Conservation (phyloP, 2,113 vertebrate genomes). For the Peromyscus maniculatus region DNA sequence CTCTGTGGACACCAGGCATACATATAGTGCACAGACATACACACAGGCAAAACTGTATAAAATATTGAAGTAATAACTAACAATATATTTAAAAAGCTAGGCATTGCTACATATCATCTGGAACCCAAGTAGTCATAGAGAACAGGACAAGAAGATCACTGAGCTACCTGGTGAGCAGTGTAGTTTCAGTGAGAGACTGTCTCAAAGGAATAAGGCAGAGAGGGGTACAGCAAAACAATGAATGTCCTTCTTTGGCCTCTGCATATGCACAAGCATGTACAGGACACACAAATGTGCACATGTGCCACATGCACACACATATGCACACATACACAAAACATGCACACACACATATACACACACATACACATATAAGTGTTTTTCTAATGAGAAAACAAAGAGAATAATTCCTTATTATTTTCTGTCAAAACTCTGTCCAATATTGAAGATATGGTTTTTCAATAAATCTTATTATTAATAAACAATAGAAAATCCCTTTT, state of each 20-base stretch:
- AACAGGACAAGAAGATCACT: neutral
- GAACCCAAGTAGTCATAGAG: neutral
- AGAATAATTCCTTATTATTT: neutral
- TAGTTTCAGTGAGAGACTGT: neutral
- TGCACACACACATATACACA: neutral
- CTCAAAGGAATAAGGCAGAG: too few species aligned
- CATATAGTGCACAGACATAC: neutral
- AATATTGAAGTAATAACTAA: neutral
- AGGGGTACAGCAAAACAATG: neutral
- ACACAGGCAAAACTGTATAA: neutral
- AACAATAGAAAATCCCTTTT: neutral
- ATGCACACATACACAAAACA: neutral
- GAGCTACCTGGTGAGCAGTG: too few species aligned
- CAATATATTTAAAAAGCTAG: neutral
- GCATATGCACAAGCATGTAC: too few species aligned
- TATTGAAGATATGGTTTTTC: neutral
- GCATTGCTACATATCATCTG: neutral
- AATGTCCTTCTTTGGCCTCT: neutral
- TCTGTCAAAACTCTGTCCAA: neutral
- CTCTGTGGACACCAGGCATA: neutral
- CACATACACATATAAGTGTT: neutral
- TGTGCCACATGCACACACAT: too few species aligned
- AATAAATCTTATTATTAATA: neutral
- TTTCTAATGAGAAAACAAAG: neutral
- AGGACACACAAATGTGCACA: neutral